Conservation (phyloP, 2,113 vertebrate species). For the Climacteris rufus region DNA sequence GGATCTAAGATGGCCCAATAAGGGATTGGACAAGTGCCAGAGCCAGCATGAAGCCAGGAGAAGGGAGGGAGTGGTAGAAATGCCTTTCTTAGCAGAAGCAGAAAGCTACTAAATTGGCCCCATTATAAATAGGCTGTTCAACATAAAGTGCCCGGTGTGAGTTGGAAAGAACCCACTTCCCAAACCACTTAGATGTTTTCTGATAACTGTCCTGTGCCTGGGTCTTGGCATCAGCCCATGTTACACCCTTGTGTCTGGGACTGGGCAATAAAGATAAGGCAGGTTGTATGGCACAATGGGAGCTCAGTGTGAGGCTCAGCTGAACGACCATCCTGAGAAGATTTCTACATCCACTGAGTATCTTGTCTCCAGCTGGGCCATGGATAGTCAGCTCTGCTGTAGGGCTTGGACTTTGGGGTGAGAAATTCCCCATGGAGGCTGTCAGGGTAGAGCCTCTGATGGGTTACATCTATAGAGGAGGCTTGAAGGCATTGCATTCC, state of each 20-base stretch:
- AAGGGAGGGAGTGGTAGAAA: background rate
- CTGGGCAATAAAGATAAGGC: conserved; percentile 49
- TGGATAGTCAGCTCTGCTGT: background rate
- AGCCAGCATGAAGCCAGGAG: background rate
- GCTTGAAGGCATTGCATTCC: background rate
- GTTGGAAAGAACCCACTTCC: conserved; percentile 18
- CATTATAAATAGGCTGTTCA: background rate
- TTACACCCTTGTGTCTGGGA: conserved; percentile 13
- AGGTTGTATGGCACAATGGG: background rate
- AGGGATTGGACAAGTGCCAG: background rate
- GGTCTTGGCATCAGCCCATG: conserved; percentile 22
- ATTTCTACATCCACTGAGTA: background rate
- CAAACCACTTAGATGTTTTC: conserved; percentile 34
- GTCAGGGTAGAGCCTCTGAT: background rate
- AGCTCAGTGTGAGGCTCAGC: background rate
- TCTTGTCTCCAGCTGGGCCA: background rate
- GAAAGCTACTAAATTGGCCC: background rate
- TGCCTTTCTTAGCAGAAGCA: background rate
- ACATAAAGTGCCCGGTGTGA: background rate
- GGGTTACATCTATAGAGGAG: background rate
- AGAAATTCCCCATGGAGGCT: background rate
- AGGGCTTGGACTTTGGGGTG: background rate
- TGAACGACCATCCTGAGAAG: background rate
- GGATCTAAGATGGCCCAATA: background rate
- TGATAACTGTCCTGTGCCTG: conserved; percentile 1